These are phyloP conservation scores for Alaudala cheleensis DNA, from an alignment of 2,113 vertebrate species.

Conservation along the genomic window DNA sequence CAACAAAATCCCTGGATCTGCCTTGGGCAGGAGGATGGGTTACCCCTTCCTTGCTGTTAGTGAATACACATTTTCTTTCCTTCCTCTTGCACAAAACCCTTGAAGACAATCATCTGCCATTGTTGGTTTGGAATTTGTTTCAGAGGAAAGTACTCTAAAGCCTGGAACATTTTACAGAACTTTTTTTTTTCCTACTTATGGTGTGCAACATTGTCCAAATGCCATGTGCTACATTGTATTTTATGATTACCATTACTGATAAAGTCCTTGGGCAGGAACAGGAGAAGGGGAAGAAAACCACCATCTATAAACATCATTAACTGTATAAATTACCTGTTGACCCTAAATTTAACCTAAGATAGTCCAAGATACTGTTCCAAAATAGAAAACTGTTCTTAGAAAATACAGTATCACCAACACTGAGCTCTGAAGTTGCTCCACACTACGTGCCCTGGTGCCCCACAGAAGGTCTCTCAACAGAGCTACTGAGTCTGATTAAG, in stretches of 20 bases:
- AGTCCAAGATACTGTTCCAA: background rate
- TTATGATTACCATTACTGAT: background rate
- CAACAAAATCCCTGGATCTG: background rate
- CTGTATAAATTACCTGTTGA: background rate
- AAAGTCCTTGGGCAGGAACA: background rate
- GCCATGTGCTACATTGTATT: background rate
- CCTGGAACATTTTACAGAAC: background rate
- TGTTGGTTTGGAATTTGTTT: background rate
- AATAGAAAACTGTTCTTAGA: background rate
- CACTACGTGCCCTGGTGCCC: rapidly evolving
- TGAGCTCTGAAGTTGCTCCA: background rate
- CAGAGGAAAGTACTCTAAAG: background rate
- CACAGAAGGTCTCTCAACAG: background rate
- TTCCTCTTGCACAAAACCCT: background rate
- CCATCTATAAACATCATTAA: background rate
- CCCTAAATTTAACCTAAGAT: background rate
- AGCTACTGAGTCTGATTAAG: background rate
- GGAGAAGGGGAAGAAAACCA: background rate
- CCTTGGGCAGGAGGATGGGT: background rate
- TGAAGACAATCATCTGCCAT: background rate
- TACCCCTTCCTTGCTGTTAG: background rate
- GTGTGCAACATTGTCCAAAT: background rate
- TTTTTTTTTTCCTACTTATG: background rate
- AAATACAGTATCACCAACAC: background rate
- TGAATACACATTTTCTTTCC: rapidly evolving